A percentile compares a stretch with the other conserved stretches of the same genome.
Evolutionary conservation across 2,113 vertebrate genomes (phyloP).

Genomic region (Propithecus coquereli): DNA sequence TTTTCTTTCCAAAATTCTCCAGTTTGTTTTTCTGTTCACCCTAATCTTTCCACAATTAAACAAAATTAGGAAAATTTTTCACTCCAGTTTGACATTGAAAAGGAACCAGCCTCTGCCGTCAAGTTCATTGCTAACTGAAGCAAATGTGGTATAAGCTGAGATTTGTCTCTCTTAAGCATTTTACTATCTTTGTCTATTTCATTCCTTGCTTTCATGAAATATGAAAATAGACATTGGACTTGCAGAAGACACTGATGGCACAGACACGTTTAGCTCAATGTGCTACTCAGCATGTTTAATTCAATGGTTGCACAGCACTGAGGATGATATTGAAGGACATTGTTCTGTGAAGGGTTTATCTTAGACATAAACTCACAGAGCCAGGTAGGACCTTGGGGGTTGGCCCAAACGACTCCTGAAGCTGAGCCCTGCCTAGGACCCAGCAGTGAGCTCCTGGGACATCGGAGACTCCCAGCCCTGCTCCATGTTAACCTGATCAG

Average conservation of each 20-base stretch:
- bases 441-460: neutral
- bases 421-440: neutral
- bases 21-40: neutral
- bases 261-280: fast-evolving
- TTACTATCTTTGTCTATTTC: neutral
- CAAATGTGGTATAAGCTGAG: fast-evolving
- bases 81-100: neutral
- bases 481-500: neutral
- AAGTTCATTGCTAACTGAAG: neutral
- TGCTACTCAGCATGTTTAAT: neutral
- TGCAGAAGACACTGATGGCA: neutral
- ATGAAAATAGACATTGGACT: neutral
- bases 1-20: neutral
- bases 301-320: fast-evolving
- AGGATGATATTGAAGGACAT: neutral
- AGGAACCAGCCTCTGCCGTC: neutral
- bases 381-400: neutral
- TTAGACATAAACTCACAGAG: neutral
- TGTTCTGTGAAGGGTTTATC: neutral
- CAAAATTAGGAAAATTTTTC: neutral
- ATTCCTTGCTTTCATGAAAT: neutral
- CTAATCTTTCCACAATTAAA: neutral
- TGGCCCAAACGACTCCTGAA: neutral
- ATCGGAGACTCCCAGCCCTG: neutral
- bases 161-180: neutral